Conservation (phyloP, 2,113 vertebrate species). For the Craseonycteris thonglongyai region DNA sequence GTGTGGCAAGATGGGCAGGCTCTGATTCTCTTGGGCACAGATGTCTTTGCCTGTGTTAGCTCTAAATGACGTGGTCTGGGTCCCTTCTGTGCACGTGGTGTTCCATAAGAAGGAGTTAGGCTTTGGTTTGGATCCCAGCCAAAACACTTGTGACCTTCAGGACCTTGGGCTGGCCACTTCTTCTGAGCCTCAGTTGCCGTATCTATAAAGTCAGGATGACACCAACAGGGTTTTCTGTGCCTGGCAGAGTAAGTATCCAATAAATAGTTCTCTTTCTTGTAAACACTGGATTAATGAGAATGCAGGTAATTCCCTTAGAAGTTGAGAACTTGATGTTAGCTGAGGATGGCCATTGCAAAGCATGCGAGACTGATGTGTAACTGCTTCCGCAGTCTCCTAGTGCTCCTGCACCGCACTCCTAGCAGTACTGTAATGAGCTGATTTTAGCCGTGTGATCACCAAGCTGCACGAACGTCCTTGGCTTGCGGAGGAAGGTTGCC, state of each 20-base stretch:
- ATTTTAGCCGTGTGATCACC: background rate
- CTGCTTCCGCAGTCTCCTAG: background rate
- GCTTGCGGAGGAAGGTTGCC: background rate
- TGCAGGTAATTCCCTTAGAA: background rate
- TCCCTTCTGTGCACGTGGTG: background rate
- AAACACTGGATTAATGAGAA: background rate
- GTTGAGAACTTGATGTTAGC: background rate
- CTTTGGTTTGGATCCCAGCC: background rate
- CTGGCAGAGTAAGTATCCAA: background rate
- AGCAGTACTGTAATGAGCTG: background rate
- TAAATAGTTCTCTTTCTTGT: background rate
- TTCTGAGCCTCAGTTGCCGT: background rate
- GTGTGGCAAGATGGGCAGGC: background rate
- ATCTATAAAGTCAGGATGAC: background rate
- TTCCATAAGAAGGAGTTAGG: background rate
- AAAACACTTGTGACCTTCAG: background rate
- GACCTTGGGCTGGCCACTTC: background rate
- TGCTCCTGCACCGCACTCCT: background rate
- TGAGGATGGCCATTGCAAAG: background rate
- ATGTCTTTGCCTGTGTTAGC: background rate
- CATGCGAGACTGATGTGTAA: background rate
- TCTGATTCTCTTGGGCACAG: background rate
- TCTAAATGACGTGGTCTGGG: background rate
- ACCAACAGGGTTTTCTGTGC: background rate
- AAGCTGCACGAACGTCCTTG: background rate